Base-by-base conservation (phyloP, 2,797 vertebrate genomes). In the Trachops cirrhosus region DNA sequence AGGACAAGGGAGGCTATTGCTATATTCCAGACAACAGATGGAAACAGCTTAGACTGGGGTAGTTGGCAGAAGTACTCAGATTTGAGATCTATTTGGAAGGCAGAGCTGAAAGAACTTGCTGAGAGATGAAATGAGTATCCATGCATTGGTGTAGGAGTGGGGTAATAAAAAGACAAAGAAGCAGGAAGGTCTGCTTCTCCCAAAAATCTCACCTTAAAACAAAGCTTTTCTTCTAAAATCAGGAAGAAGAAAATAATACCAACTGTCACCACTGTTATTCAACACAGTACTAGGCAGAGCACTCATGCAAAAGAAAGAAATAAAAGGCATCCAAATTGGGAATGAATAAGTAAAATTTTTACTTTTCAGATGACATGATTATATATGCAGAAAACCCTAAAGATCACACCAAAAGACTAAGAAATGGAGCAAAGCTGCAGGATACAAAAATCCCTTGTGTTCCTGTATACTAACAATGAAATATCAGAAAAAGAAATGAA, bases 71-170 rank as follows among this genome's bases (percentile, higher is more conserved):
- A 54, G n/a, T 37, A 78, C 73, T 4, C 59, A 19, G 19, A 83
- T 48, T 34, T 96, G 34, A 88, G 73, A 83, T 83, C 80, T 94
- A 34, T 59, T 73, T 84, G 62, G 67, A 94, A 91, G 34, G 78
- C 50, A 91, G 9, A 84, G 18, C 67, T 94, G 26, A 93, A 92
- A 95, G 15, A 93, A 80, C 21, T 21, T 77, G 6, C 18, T 71
- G 59, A 85, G n/a, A 37, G 46, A 89, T 80, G 14, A 96, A 91
- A 91, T 75, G 26, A 70, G 18, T 82, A 93, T 29, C 15, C 68
- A 75, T 34, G 39, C 32, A 93, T 2, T 79, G 57, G 24, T 67
- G 32, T n/a, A 18, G 62, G 26, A 74, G 12, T 59, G 3, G 15
- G 4, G 3, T 87, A n/a, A 92, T 57, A 91, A 90, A 91, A 97